Evolutionary conservation across 2,888 invertebrate species (phyloP).

Genomic region (Temnothorax rugatulus): DNA sequence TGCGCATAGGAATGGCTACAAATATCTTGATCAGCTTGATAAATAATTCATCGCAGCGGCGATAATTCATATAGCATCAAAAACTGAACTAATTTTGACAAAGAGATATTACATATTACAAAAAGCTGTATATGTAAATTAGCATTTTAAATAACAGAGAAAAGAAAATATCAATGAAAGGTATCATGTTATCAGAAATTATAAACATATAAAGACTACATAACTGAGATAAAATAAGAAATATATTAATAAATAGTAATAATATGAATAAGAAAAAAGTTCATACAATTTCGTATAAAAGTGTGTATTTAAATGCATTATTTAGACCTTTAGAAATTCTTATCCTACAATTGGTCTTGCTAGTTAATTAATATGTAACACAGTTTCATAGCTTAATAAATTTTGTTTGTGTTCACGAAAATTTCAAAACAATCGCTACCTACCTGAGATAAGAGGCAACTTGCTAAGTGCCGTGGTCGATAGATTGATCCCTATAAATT

Average conservation of each 20-base stretch:
- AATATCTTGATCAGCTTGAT: slow-evolving; percentile 12
- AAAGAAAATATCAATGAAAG: neutral
- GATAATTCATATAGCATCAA: neutral
- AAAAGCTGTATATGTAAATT: neutral
- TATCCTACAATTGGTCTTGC: neutral
- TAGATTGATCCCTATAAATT: neutral
- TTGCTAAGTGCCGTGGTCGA: neutral
- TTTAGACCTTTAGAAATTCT: neutral
- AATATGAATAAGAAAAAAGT: neutral
- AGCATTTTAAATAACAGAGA: neutral
- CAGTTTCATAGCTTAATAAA: neutral
- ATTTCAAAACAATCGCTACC: slow-evolving; percentile 19
- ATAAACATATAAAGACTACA: neutral
- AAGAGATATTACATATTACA: neutral
- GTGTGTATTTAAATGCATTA: neutral
- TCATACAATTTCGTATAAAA: neutral
- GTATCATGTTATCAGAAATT: neutral
- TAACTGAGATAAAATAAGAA: neutral
- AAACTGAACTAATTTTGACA: neutral
- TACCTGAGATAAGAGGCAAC: neutral
- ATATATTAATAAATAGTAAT: neutral
- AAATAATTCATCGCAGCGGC: neutral
- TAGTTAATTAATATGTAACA: neutral
- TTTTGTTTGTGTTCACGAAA: slow-evolving; percentile 1
- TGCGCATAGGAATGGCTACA: neutral